Evolutionary conservation across 2,888 invertebrate species (phyloP).

Genomic region (Sinhomidia bicolor): DNA sequence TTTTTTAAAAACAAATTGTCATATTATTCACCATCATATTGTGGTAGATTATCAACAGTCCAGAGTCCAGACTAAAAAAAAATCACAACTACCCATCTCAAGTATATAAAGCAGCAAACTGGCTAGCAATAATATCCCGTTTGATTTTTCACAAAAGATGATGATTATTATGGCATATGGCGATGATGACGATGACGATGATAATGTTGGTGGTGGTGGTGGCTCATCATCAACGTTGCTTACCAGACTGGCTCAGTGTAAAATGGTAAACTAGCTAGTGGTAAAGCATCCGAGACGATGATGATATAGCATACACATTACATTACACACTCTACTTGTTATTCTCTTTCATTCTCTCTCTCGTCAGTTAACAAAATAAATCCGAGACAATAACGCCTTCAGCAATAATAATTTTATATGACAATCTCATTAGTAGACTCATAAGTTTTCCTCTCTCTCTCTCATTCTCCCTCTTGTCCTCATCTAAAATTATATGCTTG

Average conservation of each 20-base stretch:
- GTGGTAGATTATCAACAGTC: background rate
- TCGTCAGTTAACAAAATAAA: conserved; percentile 52
- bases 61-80: conserved; percentile 35
- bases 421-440: conserved; percentile 80
- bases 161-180: conserved; percentile 26
- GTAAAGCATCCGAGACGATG: conserved; percentile 29
- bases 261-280: conserved; percentile 45
- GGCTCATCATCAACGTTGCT: conserved; percentile 35
- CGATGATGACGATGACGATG: conserved; percentile 13
- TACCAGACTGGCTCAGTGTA: conserved; percentile 37
- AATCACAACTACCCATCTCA: conserved; percentile 18
- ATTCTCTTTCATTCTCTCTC: too few species aligned
- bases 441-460: conserved; percentile 61
- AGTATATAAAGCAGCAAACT: background rate
- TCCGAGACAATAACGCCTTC: conserved; percentile 73
- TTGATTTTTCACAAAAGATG: conserved; percentile 53
- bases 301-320: conserved; percentile 49
- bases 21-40: background rate
- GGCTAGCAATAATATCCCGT: conserved; percentile 58
- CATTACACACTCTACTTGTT: background rate
- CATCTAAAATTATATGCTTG: conserved; percentile 33
- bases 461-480: conserved; percentile 34
- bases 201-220: background rate
- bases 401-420: conserved; percentile 80
- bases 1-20: background rate